Evolutionary conservation across 2,797 vertebrate genomes (phyloP), one percentile per base, ranked within the genome.

Genomic region (Acestrorhynchus altus): DNA sequence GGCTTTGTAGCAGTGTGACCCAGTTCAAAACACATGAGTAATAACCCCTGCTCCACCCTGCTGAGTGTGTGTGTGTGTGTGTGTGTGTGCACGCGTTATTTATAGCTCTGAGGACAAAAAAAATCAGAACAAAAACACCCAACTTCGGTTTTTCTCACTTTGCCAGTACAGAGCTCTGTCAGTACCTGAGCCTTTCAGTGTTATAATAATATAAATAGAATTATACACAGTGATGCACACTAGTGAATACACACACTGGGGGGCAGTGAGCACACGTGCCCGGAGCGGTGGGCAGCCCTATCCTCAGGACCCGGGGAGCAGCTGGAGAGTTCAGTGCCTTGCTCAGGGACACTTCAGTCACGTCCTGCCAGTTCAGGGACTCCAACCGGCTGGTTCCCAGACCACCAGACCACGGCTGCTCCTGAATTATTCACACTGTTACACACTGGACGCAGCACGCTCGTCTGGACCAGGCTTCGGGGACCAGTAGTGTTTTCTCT

Each of bases 1-100:
- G 18, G 16, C 26, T 68, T 31, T 68, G 44, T 28, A 68, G 65
- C 46, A 51, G 65, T 44, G 63, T 68, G 65, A 51, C 65, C 65
- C 26, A 51, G 46, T 68, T 31, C 26, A 68, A 18, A 18, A 67
- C 65, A 12, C 46, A 49, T 5, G 46, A 51, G 24, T 31, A 68
- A 68, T 51, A 67, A 16, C 65, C 65, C 16, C 16, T 46, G 4
- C 35, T 72, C 71, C 59, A 28, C 56, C 56, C 56, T 1, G 26
- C 4, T 59, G 56, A 16, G 26, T 31, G 56, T 28, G 24, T 28
- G 54, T 24, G 54, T 56, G 20, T 56, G 10, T 56, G 11, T 15
- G 12, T 28, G 56, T 28, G n/a, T 22, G n/a, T 57, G 51, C 22
- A 20, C 22, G 20, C 22, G 51, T n/a, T 35, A 49, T 64, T 51